Base-by-base conservation (phyloP, 2,888 invertebrate genomes). In the Synanthedon formicaeformis region DNA sequence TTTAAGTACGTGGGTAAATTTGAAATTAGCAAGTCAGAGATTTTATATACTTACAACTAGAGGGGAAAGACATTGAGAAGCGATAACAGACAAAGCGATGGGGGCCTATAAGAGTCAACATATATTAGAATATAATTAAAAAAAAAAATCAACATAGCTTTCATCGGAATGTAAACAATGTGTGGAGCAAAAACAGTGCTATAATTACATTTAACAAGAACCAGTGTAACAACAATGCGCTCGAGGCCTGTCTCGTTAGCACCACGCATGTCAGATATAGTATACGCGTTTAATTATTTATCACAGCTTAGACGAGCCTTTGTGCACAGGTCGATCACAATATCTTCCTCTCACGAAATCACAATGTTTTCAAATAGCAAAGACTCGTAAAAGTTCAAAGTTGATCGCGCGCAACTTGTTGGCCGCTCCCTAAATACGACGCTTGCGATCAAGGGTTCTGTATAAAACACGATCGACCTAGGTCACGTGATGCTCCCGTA, bases 161-260 rank as follows among this genome's bases (percentile, higher is more conserved):
- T 81, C 74, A 75, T 76, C 78, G 80, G 86, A 86, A 86, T 86
- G 86, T 86, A 82, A 85, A 85, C 78, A 84, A 80, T 79, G 75
- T 75, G 75, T 73, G 76, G 77, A 81, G 81, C 77, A 78, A 81
- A 76, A 80, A 84, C 76, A 78, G 75, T 67, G 74, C 67, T 71
- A 73, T 72, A 68, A 73, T 71, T 64, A 71, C 66, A 63, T 72
- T 79, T 69, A 83, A 85, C 84, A 81, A 81, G 77, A 76, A 81
- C 68, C 75, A 75, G 69, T 72, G 70, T 78, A 82, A 81, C 78
- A 82, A 83, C 71, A 74, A 75, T 65, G 76, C 70, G 69, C 70
- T 73, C 75, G 78, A 79, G 80, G 79, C 78, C 76, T 71, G 75
- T 73, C 69, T 71, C 70, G 68, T 66, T 84, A 86, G 85, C 86